These are phyloP conservation scores for Hololepta plana DNA, from an alignment of 2,888 invertebrate genomes.

Conservation along the genomic window DNA sequence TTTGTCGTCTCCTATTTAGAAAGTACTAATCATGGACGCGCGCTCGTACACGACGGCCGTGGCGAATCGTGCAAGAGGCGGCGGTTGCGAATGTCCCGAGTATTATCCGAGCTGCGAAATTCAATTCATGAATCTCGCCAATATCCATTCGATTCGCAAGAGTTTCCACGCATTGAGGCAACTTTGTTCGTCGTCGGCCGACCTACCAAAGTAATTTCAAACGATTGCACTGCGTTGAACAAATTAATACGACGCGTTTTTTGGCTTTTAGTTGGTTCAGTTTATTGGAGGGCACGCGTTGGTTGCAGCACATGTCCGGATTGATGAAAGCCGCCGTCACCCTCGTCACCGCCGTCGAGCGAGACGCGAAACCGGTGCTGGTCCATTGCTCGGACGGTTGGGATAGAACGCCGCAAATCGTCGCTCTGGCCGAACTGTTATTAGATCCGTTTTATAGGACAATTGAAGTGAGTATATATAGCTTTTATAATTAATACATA, in stretches of 20 bases:
- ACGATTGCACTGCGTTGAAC: slow-evolving; percentile 1
- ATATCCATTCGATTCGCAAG: slow-evolving; percentile 88
- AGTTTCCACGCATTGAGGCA: slow-evolving; percentile 79
- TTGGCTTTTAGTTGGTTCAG: slow-evolving; percentile 78
- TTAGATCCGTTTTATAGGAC: slow-evolving; percentile 92
- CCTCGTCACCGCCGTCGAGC: slow-evolving; percentile 63
- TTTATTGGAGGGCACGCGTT: slow-evolving; percentile 72
- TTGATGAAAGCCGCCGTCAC: slow-evolving; percentile 65
- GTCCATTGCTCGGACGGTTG: slow-evolving; percentile 98
- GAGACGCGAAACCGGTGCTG: slow-evolving; percentile 72
- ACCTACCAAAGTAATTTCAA: slow-evolving; percentile 52
- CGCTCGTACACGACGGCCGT: slow-evolving; percentile 92
- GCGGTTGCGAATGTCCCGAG: slow-evolving; percentile 90
- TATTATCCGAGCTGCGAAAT: slow-evolving; percentile 92
- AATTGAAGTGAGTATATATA: slow-evolving; percentile 44
- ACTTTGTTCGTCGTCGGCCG: slow-evolving; percentile 58
- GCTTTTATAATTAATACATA: neutral
- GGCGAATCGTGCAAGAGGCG: slow-evolving; percentile 90
- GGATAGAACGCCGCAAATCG: slow-evolving; percentile 97
- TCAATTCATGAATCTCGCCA: slow-evolving; percentile 92
- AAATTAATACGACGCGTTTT: slow-evolving; percentile 2
- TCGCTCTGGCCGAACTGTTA: slow-evolving; percentile 78
- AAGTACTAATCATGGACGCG: slow-evolving; percentile 86
- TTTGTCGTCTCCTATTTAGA: slow-evolving; percentile 23
- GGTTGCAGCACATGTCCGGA: slow-evolving; percentile 81